These are phyloP conservation scores for Zele albiditarsus DNA, from an alignment of 2,888 invertebrate species.

Conservation along the genomic window DNA sequence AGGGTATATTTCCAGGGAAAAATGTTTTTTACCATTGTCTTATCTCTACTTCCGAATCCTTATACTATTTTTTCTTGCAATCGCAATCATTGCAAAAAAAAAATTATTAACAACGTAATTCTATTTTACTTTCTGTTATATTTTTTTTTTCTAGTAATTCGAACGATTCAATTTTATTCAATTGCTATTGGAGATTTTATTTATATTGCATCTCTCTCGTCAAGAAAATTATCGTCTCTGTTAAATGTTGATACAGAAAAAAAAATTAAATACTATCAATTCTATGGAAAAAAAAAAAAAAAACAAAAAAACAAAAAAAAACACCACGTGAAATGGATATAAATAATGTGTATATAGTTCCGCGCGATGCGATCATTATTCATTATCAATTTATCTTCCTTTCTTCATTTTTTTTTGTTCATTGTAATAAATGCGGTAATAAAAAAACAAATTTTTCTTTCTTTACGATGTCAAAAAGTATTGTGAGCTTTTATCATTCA, in stretches of 20 bases:
- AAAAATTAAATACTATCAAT: not conserved
- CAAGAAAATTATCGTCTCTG: not conserved
- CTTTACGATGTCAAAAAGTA: constrained; percentile 1
- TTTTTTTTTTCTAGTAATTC: not conserved
- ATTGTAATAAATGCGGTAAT: constrained; percentile 17
- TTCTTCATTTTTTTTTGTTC: constrained; percentile 25
- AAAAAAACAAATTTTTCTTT: not conserved
- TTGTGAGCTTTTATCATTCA: constrained; percentile 28
- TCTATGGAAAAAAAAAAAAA: not conserved
- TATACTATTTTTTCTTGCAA: not conserved
- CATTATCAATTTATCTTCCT: not conserved
- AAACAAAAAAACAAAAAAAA: not conserved
- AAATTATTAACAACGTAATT: not conserved
- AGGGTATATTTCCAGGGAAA: constrained; percentile 12
- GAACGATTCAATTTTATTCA: not conserved
- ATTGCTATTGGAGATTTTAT: not conserved
- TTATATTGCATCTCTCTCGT: not conserved
- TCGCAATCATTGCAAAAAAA: not conserved
- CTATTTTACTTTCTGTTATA: not conserved
- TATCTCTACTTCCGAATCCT: constrained; percentile 19
- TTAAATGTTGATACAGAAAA: not conserved
- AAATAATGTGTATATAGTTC: constrained; percentile 15
- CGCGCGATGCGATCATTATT: not conserved
- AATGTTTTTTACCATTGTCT: constrained; percentile 32
- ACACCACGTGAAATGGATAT: not conserved